A percentile compares a stretch with the other conserved stretches of the same genome.
Evolutionary conservation across 2,888 invertebrate genomes (phyloP).

Genomic region (Hartigia nigra): DNA sequence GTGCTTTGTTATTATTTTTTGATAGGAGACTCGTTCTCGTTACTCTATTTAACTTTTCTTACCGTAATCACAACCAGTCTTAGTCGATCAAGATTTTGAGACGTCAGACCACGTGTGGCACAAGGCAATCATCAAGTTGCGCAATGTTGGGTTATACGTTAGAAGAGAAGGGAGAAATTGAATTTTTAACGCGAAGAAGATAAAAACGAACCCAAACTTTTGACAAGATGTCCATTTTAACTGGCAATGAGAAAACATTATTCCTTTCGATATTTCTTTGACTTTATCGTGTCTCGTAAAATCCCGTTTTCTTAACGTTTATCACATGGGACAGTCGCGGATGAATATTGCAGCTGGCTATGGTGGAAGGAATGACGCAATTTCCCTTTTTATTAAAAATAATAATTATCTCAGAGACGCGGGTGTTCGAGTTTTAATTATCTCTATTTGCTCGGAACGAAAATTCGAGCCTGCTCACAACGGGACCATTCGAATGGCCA

Average conservation of each 20-base stretch:
- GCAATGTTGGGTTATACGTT: no score
- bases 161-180: no score
- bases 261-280: neutral
- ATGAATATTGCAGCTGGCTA: neutral
- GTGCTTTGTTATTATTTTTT: neutral
- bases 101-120: no score
- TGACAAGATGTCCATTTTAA: neutral
- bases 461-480: neutral
- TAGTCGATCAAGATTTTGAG: no score
- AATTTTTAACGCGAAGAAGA: no score
- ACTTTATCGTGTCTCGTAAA: neutral
- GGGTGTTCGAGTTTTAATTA: neutral
- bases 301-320: neutral
- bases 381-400: neutral
- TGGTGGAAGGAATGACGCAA: neutral
- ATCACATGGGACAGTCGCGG: neutral
- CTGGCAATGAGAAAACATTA: neutral
- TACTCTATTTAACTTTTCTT: neutral
- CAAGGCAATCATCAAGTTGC: no score
- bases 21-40: no score
- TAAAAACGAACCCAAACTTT: neutral
- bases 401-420: neutral
- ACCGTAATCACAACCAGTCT: no score
- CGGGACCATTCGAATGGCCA: conserved; percentile 14
- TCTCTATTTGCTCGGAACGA: neutral